Conservation (phyloP, 37 sponge, comb jelly and placozoan genomes). For the Aphrocallistes beatrix region DNA sequence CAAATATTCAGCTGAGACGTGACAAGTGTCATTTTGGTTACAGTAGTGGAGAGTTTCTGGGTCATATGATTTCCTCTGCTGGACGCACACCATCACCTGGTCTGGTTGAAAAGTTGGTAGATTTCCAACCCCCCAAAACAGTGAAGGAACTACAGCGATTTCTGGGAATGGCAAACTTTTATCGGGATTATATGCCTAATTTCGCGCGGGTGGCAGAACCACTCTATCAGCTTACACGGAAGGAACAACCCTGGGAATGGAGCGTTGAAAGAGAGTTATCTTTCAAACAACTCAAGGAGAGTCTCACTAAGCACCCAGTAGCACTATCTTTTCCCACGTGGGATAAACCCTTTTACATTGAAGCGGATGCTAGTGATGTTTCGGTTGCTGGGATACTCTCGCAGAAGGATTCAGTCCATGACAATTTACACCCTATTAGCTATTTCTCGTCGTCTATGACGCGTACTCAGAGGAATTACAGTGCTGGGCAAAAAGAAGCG, state of each 20-base stretch:
- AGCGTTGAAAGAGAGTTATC: not conserved
- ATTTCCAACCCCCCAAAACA: not conserved
- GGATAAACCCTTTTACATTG: not conserved
- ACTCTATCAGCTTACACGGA: not conserved
- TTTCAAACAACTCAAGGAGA: not conserved
- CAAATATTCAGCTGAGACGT: not conserved
- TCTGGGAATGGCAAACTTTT: not conserved
- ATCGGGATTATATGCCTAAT: not conserved
- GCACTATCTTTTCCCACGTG: not conserved
- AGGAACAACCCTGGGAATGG: not conserved
- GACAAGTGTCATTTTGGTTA: not conserved
- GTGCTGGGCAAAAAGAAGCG: not conserved
- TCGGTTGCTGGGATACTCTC: not conserved
- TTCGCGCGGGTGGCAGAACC: not conserved
- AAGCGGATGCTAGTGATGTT: not conserved
- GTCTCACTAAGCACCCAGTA: not conserved
- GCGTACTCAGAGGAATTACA: not conserved
- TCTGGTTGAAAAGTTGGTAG: not conserved
- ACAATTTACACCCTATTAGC: not conserved
- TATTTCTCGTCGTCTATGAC: not conserved
- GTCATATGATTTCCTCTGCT: not conserved
- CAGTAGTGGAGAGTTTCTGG: not conserved
- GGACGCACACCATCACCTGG: not conserved
- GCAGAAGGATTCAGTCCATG: not conserved
- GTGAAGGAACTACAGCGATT: not conserved